phyloP scores from a whole-genome alignment of 2,888 invertebrate genomes.

The Hypsopygia costalis region DNA sequence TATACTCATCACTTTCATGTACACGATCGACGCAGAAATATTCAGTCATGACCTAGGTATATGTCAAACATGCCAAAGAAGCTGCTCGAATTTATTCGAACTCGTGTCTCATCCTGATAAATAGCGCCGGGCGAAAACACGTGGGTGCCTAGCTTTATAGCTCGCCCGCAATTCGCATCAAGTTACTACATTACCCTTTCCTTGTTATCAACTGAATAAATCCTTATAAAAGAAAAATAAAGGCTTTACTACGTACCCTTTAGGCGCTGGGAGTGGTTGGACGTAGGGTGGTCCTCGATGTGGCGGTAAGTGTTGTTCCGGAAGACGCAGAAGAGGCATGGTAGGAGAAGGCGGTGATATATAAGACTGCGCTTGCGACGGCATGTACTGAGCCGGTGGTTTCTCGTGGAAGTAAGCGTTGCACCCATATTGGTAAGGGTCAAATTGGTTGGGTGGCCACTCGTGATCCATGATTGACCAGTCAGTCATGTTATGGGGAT shows the following conservation, averaged over 20 bases:
- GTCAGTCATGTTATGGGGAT: constrained; percentile 40
- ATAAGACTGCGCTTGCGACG: constrained; percentile 19
- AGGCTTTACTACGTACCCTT: constrained; percentile 29
- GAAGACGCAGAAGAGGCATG: constrained; percentile 21
- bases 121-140: constrained; percentile 10
- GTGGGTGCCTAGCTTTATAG: constrained; percentile 15
- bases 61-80: too few relatives aligned
- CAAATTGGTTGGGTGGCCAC: constrained; percentile 32
- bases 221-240: neutral
- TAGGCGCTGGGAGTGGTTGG: constrained; percentile 21
- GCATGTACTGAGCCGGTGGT: constrained; percentile 17
- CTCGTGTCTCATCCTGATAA: neutral
- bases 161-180: constrained; percentile 13
- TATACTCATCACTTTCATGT: too few relatives aligned
- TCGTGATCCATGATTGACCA: constrained; percentile 42
- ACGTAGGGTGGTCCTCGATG: constrained; percentile 19
- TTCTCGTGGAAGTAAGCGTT: constrained; percentile 29
- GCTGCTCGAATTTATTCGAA: too few relatives aligned
- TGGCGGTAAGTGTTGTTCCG: constrained; percentile 16
- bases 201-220: neutral
- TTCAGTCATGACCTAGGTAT: too few relatives aligned
- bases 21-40: too few relatives aligned
- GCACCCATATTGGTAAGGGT: constrained; percentile 33
- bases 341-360: constrained; percentile 20
- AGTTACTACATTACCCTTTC: constrained; percentile 13